Evolutionary conservation across 2,113 vertebrate species (phyloP).

Genomic region (Tympanuchus pallidicinctus): DNA sequence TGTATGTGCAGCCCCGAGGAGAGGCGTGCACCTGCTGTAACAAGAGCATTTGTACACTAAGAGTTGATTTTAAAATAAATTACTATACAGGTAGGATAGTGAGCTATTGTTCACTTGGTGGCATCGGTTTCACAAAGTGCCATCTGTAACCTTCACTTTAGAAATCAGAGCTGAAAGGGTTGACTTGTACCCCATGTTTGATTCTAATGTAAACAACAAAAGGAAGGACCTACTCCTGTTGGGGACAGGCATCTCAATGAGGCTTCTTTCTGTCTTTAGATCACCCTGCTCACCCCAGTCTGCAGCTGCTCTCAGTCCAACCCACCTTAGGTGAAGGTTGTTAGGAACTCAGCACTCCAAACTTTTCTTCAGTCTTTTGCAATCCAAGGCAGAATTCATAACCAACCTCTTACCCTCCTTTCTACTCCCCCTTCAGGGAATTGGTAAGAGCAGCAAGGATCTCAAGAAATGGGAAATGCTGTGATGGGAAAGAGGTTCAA

Average conservation of each 20-base stretch:
- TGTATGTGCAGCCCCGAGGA: neutral
- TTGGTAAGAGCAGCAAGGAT: neutral
- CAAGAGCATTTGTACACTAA: conserved; percentile 46
- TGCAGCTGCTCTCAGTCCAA: neutral
- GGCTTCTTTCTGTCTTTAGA: neutral
- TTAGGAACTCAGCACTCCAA: neutral
- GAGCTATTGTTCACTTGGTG: conserved; percentile 47
- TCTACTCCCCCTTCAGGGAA: neutral
- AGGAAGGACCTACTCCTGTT: neutral
- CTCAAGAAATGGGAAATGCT: neutral
- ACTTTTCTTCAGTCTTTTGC: neutral
- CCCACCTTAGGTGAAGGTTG: neutral
- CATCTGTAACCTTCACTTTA: conserved; percentile 40
- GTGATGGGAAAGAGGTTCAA: neutral
- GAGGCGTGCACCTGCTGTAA: neutral
- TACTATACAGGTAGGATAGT: conserved; percentile 67
- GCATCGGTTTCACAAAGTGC: neutral
- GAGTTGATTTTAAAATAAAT: conserved; percentile 71
- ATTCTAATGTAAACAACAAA: conserved; percentile 48
- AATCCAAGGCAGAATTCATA: neutral
- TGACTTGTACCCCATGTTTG: neutral
- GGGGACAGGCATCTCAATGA: neutral
- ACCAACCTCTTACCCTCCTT: neutral
- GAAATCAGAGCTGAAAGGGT: conserved; percentile 50
- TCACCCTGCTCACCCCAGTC: neutral